A percentile compares a stretch with the other conserved stretches of the same genome.
Evolutionary conservation across 2,888 invertebrate species (phyloP).

Genomic region (Nomada hirtipes): DNA sequence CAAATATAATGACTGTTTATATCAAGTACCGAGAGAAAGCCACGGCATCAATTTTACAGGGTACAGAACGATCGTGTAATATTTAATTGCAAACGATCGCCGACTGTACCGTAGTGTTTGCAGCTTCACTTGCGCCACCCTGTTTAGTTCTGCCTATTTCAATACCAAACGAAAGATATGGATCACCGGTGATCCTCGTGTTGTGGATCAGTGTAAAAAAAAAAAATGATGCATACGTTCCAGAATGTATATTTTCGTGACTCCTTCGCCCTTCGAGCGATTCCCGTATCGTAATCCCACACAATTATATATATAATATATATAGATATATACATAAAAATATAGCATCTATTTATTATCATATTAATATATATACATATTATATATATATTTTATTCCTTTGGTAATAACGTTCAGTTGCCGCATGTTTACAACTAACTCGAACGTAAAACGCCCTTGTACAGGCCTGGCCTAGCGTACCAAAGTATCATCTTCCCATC

Average conservation of each 20-base stretch:
- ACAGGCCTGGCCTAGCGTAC: conserved; percentile 84
- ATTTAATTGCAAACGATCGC: background rate
- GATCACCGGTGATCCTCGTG: conserved; percentile 26
- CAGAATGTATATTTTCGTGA: conserved; percentile 24
- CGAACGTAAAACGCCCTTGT: conserved; percentile 65
- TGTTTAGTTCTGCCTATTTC: background rate
- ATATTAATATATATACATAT: conserved; percentile 66
- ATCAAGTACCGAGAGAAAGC: too few relatives aligned
- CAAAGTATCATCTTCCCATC: conserved; percentile 75
- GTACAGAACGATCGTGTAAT: background rate
- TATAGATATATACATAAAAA: conserved; percentile 21
- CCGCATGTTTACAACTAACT: conserved; percentile 80
- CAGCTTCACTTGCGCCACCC: conserved; percentile 27
- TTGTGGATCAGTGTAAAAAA: background rate
- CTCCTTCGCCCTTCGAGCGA: conserved; percentile 62
- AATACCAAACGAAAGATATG: conserved; percentile 15
- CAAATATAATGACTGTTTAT: too few relatives aligned
- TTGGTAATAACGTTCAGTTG: conserved; percentile 68
- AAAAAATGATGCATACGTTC: conserved; percentile 9
- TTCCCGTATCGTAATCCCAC: conserved; percentile 54
- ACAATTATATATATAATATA: conserved; percentile 46
- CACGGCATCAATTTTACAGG: too few relatives aligned
- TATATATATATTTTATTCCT: conserved; percentile 54
- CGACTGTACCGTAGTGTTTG: conserved; percentile 2
- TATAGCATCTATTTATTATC: conserved; percentile 63